These are phyloP conservation scores for Ligdia adustata DNA, from an alignment of 2,888 invertebrate species.

Conservation along the genomic window DNA sequence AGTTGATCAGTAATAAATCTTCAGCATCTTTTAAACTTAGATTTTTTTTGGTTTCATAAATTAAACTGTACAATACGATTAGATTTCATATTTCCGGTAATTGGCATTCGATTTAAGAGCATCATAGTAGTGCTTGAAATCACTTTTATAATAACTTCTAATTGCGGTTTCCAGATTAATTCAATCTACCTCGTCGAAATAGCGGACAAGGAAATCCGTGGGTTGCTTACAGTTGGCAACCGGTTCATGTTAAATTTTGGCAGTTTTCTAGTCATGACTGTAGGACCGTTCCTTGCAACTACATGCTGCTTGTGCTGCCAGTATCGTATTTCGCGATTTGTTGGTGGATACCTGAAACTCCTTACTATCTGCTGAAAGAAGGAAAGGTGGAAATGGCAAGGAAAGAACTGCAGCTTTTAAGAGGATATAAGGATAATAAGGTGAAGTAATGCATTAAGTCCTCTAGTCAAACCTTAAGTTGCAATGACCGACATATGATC, in stretches of 20 bases:
- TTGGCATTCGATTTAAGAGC: too few relatives aligned
- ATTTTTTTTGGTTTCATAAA: too few relatives aligned
- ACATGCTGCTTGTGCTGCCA: slow-evolving; percentile 68
- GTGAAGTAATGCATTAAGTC: slow-evolving; percentile 41
- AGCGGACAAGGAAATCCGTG: slow-evolving; percentile 71
- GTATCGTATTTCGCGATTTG: slow-evolving; percentile 72
- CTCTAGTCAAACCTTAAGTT: too few relatives aligned
- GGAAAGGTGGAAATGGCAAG: slow-evolving; percentile 71
- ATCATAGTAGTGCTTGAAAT: too few relatives aligned
- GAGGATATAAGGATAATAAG: slow-evolving; percentile 57
- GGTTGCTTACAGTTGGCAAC: slow-evolving; percentile 54
- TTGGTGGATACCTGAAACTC: slow-evolving; percentile 84
- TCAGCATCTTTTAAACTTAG: too few relatives aligned
- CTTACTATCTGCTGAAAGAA: slow-evolving; percentile 82
- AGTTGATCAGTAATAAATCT: too few relatives aligned
- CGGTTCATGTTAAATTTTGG: slow-evolving; percentile 67
- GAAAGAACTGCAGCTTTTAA: slow-evolving; percentile 61
- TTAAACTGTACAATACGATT: too few relatives aligned
- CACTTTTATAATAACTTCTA: too few relatives aligned
- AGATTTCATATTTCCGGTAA: too few relatives aligned
- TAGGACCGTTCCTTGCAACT: slow-evolving; percentile 70
- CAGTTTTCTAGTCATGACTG: slow-evolving; percentile 60
- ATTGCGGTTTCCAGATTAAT: slow-evolving; percentile 54
- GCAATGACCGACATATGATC: too few relatives aligned
- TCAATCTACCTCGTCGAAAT: slow-evolving; percentile 71